A percentile compares a stretch with the other conserved stretches of the same genome.
Evolutionary conservation across 1,140 invertebrate species (phyloP).

Genomic region (Papilio xuthus): DNA sequence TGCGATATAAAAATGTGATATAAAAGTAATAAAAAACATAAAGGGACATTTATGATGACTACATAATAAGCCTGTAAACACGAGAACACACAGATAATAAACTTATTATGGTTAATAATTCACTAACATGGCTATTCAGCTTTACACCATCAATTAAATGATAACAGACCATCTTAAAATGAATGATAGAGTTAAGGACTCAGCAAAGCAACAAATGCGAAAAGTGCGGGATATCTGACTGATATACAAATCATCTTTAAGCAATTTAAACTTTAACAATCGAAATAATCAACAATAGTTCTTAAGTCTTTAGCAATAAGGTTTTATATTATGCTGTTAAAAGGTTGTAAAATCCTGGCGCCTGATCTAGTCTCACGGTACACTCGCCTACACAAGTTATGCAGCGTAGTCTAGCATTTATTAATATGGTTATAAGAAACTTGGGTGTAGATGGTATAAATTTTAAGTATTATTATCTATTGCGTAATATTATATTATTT

Average conservation of each 20-base stretch:
- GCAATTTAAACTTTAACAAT: conserved; percentile 38
- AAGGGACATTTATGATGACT: not conserved
- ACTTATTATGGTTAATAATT: conserved; percentile 6
- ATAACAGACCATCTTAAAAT: conserved; percentile 20
- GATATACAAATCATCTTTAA: conserved; percentile 52
- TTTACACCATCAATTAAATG: conserved; percentile 33
- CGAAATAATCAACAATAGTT: conserved; percentile 41
- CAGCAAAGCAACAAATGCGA: conserved; percentile 49
- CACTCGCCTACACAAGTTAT: conserved; percentile 44
- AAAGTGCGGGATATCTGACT: conserved; percentile 49
- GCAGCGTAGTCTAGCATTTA: conserved; percentile 40
- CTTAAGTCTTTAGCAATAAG: conserved; percentile 40
- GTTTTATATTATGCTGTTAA: conserved; percentile 22
- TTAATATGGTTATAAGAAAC: conserved; percentile 33
- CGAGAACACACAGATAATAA: conserved; percentile 22
- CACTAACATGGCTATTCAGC: not conserved
- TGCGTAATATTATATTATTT: conserved; percentile 25
- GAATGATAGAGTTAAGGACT: conserved; percentile 46
- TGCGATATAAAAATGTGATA: conserved; percentile 9
- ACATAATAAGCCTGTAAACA: conserved; percentile 3
- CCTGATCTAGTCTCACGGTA: conserved; percentile 49
- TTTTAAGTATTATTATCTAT: conserved; percentile 23
- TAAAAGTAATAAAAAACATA: not conserved
- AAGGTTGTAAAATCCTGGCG: conserved; percentile 40
- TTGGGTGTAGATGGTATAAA: conserved; percentile 27